Evolutionary conservation across 2,113 vertebrate genomes (phyloP), one percentile per base, ranked within the genome.

Genomic region (Galeopterus variegatus): DNA sequence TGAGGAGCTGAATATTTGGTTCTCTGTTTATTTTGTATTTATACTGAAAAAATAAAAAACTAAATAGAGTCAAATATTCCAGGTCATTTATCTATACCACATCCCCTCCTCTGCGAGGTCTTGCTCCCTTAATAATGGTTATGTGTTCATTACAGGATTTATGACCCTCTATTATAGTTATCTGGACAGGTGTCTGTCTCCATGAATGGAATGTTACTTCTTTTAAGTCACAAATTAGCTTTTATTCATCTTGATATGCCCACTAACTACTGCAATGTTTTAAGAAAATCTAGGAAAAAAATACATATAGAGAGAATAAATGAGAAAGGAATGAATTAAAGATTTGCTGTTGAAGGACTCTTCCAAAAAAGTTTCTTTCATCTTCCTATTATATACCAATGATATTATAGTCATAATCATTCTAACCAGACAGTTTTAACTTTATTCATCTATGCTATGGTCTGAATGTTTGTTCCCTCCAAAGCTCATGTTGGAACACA

Each of bases 231-330:
- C 7, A n/a, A 9, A 88, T 1, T 79, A 15, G 1, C 8, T 93
- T 91, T 62, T 75, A 67, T 45, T 88, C 83, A 90, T 41, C 8
- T 72, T 83, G 33, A 62, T 93, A 79, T 48, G 7, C 2, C 10
- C 18, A 67, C 18, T 41, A 89, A 64, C 52, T 48, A 60, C 15
- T 54, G 52, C 1, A 24, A 17, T 80, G 5, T 50, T 88, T 88
- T 67, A 84, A 73, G 56, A 90, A 96, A 86, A 90, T 76, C 19
- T 54, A 81, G 4, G 36, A 28, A 80, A 23, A 76, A 92, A 80
- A 73, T 60, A 70, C 28, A 8, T 50, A 92, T 69, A 24, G 64
- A 8, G 33, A 67, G 33, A 88, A 73, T 79, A 3, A 92, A 62
- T 54, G 50, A 64, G 11, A 72, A 90, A 60, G 18, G 6, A 77